These are phyloP conservation scores for Maconellicoccus hirsutus DNA, from an alignment of 1,140 invertebrate species.

Conservation along the genomic window DNA sequence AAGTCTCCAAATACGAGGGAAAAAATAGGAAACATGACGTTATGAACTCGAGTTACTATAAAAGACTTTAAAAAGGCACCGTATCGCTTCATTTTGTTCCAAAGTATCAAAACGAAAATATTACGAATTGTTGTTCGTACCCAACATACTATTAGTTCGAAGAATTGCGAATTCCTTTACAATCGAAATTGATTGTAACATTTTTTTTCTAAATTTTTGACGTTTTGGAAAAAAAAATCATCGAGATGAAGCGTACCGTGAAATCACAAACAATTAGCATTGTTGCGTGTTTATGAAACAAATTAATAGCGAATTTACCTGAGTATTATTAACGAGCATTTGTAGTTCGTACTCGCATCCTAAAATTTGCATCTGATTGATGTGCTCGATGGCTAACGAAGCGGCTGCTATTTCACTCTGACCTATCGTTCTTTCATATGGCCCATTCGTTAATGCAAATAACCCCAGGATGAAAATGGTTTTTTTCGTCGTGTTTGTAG, in stretches of 20 bases:
- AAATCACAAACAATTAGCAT: too few relatives aligned
- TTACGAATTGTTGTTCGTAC: too few relatives aligned
- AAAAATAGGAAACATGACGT: not conserved
- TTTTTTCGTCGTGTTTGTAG: not conserved
- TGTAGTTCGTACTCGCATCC: not conserved
- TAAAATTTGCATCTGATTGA: conserved; percentile 9
- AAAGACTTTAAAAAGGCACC: not conserved
- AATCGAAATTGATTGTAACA: too few relatives aligned
- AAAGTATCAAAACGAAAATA: too few relatives aligned
- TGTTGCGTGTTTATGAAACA: too few relatives aligned
- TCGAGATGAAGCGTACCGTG: too few relatives aligned
- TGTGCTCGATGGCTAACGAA: not conserved
- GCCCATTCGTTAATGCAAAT: not conserved
- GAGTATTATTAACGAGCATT: not conserved
- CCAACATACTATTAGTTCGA: too few relatives aligned
- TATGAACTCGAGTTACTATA: too few relatives aligned
- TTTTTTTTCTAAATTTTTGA: too few relatives aligned
- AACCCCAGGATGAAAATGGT: not conserved
- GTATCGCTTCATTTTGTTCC: not conserved
- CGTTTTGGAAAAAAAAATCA: too few relatives aligned
- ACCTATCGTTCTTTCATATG: not conserved
- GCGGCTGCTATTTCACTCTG: not conserved
- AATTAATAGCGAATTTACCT: not conserved
- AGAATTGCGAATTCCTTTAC: too few relatives aligned
- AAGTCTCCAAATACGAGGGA: not conserved